Conservation (phyloP, 2,888 invertebrate species). For the Drosophila helvetica region DNA sequence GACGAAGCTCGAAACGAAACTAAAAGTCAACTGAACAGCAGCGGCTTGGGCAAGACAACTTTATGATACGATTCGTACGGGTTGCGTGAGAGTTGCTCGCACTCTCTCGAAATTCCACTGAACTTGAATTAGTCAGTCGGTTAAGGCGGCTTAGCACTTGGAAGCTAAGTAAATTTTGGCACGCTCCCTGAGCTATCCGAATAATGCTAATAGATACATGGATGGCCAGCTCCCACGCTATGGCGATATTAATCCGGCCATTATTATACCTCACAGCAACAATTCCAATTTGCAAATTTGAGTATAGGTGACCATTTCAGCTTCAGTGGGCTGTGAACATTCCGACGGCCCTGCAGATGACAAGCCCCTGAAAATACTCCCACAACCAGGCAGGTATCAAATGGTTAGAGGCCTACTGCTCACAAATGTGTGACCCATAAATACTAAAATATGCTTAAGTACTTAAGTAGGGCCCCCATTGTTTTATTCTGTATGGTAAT, state of each 20-base stretch:
- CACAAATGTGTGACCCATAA: conserved; percentile 33
- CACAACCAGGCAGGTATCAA: conserved; percentile 34
- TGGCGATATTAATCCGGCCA: conserved; percentile 30
- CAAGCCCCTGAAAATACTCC: conserved; percentile 67
- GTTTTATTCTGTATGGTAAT: conserved; percentile 12
- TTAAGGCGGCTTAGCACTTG: conserved; percentile 31
- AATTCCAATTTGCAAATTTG: neutral
- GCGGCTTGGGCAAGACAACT: conserved; percentile 13
- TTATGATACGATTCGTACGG: conserved; percentile 6
- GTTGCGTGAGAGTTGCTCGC: conserved; percentile 35
- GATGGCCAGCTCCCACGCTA: conserved; percentile 43
- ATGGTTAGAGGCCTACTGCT: conserved; percentile 25
- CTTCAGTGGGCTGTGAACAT: conserved; percentile 23
- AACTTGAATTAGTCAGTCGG: conserved; percentile 72
- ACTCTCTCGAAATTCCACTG: conserved; percentile 53
- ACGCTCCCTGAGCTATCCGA: conserved; percentile 23
- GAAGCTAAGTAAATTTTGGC: conserved; percentile 33
- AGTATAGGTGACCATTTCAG: neutral
- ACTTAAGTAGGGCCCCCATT: conserved; percentile 4
- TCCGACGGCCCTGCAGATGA: conserved; percentile 36
- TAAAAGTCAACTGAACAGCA: conserved; percentile 64
- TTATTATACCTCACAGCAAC: conserved; percentile 14
- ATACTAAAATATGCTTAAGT: conserved; percentile 14
- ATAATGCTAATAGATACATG: conserved; percentile 19
- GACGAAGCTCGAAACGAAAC: conserved; percentile 72